These are phyloP conservation scores for Ophthalmolycus amberensis DNA, from an alignment of 2,113 vertebrate species.

Conservation along the genomic window DNA sequence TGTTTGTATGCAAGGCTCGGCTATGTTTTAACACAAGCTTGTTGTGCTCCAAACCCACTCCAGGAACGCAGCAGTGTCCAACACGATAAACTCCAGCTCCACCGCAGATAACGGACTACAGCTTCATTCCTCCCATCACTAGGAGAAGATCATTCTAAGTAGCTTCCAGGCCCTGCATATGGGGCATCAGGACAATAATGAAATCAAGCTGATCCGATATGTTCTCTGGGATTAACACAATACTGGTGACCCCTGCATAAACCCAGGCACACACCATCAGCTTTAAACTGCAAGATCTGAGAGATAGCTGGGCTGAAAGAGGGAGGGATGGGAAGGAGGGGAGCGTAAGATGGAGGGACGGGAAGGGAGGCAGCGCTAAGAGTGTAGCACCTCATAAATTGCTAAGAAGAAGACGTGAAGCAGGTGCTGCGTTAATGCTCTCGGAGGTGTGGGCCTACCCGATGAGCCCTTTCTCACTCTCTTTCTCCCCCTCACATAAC, in stretches of 20 bases:
- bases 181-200: constrained; percentile 68
- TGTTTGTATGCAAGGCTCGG: constrained; percentile 46
- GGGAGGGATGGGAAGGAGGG: constrained; percentile 19
- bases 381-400: constrained; percentile 74
- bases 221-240: constrained; percentile 71
- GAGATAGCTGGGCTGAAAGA: constrained; percentile 46
- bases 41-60: constrained; percentile 61
- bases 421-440: constrained; percentile 79
- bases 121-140: constrained; percentile 56
- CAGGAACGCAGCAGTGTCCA: constrained; percentile 46
- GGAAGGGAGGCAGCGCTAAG: constrained; percentile 27
- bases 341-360: constrained; percentile 26
- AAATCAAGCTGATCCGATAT: constrained; percentile 76
- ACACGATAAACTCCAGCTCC: constrained; percentile 57
- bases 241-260: constrained; percentile 65
- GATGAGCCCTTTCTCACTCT: constrained; percentile 12
- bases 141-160: constrained; percentile 67
- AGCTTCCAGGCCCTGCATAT: constrained; percentile 64
- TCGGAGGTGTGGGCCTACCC: constrained; percentile 25
- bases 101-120: constrained; percentile 51
- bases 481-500: constrained; percentile 14
- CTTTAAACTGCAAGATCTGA: constrained; percentile 46
- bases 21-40: constrained; percentile 59
- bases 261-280: constrained; percentile 51
- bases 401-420: constrained; percentile 70